These are phyloP conservation scores for Hycleus cichorii DNA, from an alignment of 1,140 invertebrate species.

Conservation along the genomic window DNA sequence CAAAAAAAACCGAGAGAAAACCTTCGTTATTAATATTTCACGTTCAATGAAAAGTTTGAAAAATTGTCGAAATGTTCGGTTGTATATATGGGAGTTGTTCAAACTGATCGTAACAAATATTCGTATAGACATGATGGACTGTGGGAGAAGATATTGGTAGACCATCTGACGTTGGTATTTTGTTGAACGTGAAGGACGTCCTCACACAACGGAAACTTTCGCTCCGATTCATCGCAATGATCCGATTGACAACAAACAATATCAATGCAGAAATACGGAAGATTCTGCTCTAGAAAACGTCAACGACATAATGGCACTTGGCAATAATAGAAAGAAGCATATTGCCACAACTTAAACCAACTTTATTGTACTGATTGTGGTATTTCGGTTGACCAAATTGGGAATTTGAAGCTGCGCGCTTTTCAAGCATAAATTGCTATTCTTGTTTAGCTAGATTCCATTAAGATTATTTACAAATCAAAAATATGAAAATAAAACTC, in stretches of 20 bases:
- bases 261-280: background rate
- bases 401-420: no score
- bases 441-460: no score
- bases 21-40: constrained; percentile 13
- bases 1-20: background rate
- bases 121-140: constrained; percentile 18
- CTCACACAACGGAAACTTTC: constrained; percentile 15
- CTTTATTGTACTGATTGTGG: no score
- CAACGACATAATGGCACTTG: no score
- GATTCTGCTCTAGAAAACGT: no score
- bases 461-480: no score
- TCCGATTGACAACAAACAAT: constrained; percentile 18
- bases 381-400: no score
- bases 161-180: constrained; percentile 6
- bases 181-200: constrained; percentile 3
- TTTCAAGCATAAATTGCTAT: no score
- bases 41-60: constrained; percentile 13
- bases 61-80: constrained; percentile 13
- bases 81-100: constrained; percentile 5
- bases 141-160: constrained; percentile 14
- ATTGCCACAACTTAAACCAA: no score
- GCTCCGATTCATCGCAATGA: constrained; percentile 14
- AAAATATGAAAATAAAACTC: no score
- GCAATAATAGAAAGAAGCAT: background rate
- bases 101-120: constrained; percentile 21